A percentile compares a stretch with the other conserved stretches of the same genome.
Conservation (phyloP, 2,888 invertebrate genomes). For the Plagodis dolabraria region DNA sequence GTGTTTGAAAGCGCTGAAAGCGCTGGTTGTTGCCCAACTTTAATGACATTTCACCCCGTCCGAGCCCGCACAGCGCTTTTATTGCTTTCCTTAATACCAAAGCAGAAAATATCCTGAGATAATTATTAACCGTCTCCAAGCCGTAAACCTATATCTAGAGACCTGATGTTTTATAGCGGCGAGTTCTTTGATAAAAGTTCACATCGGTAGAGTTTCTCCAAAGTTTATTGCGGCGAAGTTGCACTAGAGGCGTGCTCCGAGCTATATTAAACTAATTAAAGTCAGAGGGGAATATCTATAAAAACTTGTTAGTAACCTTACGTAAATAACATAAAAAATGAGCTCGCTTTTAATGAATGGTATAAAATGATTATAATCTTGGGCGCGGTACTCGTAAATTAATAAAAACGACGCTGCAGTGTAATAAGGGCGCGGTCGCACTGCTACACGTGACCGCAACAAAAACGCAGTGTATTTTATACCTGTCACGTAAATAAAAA, state of each 20-base stretch:
- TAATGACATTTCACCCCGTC: constrained; percentile 20
- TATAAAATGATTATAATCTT: constrained; percentile 13
- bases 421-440: constrained; percentile 21
- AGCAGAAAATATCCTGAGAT: constrained; percentile 25
- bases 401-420: constrained; percentile 27
- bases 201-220: constrained; percentile 17
- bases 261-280: constrained; percentile 29
- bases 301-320: constrained; percentile 15
- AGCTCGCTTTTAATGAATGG: constrained; percentile 8
- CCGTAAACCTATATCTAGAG: constrained; percentile 24
- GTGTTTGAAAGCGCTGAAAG: neutral
- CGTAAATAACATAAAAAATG: constrained; percentile 19
- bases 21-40: constrained; percentile 6
- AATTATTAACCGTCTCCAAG: constrained; percentile 30
- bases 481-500: constrained; percentile 37
- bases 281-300: constrained; percentile 15
- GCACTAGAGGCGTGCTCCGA: constrained; percentile 16
- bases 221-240: constrained; percentile 21
- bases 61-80: constrained; percentile 22
- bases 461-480: constrained; percentile 29
- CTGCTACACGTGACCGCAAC: constrained; percentile 25
- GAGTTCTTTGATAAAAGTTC: constrained; percentile 26
- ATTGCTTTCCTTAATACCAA: constrained; percentile 26
- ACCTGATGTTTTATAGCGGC: constrained; percentile 23
- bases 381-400: constrained; percentile 24